Percentiles rank a stretch among this genome's conserved stretches.
Conservation (phyloP, 2,888 invertebrate genomes). For the Elmis aenea region DNA sequence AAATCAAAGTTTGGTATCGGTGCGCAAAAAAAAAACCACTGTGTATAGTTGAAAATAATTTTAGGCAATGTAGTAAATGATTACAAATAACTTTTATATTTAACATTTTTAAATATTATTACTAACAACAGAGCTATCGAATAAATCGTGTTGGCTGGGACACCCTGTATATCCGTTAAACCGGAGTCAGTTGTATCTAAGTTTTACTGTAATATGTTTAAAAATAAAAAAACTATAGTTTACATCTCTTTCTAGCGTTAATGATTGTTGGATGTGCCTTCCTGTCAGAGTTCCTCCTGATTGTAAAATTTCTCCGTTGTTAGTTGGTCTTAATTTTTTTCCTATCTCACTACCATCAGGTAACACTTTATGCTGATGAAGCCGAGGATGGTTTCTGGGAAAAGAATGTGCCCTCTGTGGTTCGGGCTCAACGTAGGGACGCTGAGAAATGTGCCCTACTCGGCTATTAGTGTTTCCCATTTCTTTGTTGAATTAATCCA, state of each 20-base stretch:
- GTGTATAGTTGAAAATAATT: too few relatives aligned
- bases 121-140: too few relatives aligned
- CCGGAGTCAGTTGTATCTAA: too few relatives aligned
- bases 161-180: too few relatives aligned
- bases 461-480: slow-evolving; percentile 47
- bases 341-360: slow-evolving; percentile 59
- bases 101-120: too few relatives aligned
- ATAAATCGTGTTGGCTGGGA: too few relatives aligned
- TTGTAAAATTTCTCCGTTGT: slow-evolving; percentile 78
- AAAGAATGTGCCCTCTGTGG: slow-evolving; percentile 39
- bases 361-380: slow-evolving; percentile 51
- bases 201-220: too few relatives aligned
- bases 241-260: slow-evolving; percentile 14
- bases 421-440: slow-evolving; percentile 24
- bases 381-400: slow-evolving; percentile 31
- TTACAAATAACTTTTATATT: too few relatives aligned
- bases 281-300: slow-evolving; percentile 80
- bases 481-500: slow-evolving; percentile 11
- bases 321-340: slow-evolving; percentile 68
- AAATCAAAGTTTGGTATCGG: too few relatives aligned
- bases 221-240: too few relatives aligned
- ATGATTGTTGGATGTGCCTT: slow-evolving; percentile 40
- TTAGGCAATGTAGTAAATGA: too few relatives aligned
- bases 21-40: too few relatives aligned
- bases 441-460: slow-evolving; percentile 33